Evolutionary conservation across 2,113 vertebrate genomes (phyloP), one percentile per base, ranked within the genome.

Genomic region (Oreamnos americanus): DNA sequence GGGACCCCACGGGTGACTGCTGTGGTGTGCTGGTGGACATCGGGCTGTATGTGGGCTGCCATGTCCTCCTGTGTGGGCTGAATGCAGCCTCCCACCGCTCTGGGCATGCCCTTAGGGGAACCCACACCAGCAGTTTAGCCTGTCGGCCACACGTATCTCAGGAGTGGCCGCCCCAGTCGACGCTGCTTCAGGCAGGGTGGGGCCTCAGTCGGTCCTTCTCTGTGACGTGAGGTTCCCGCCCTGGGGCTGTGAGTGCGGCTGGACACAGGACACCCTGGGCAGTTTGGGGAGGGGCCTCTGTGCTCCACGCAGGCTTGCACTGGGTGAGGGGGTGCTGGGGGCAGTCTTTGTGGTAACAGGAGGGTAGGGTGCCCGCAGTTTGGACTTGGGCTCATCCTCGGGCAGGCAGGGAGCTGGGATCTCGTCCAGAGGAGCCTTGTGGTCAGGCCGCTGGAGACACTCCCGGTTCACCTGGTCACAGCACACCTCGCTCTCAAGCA

Each of bases 401-500:
- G 78, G 71, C 43, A 9, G 12, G 28, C 26, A 6, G 57, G 82
- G 28, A 25, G 11, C 21, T 2, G 26, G 15, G 71, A 30, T 49
- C 82, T 55, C 1, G 0, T 12, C 51, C 10, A 3, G 0, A 26
- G 88, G 55, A 30, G 7, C 16, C 26, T 62, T 7, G 30, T 7
- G 16, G 39, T 21, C 1, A 15, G 60, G 60, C 74, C 2, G 0
- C 49, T 71, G 1, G 19, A 17, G 76, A 51, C 49, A 11, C 30
- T 51, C 16, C n/a, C 45, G 49, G 23, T 23, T 51, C 30, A 7
- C 17, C 58, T 14, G 2, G 33, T 43, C 30, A 0, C 5, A 8
- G 60, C 36, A 2, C 28, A 16, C 17, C 1, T 21, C 1, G 2
- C 8, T 0, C 6, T 30, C 0, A 21, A 0, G 5, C 14, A 51